A percentile compares a stretch with the other conserved stretches of the same genome.
Evolutionary conservation across 2,797 vertebrate species (phyloP).

Genomic region (Agapornis canus): DNA sequence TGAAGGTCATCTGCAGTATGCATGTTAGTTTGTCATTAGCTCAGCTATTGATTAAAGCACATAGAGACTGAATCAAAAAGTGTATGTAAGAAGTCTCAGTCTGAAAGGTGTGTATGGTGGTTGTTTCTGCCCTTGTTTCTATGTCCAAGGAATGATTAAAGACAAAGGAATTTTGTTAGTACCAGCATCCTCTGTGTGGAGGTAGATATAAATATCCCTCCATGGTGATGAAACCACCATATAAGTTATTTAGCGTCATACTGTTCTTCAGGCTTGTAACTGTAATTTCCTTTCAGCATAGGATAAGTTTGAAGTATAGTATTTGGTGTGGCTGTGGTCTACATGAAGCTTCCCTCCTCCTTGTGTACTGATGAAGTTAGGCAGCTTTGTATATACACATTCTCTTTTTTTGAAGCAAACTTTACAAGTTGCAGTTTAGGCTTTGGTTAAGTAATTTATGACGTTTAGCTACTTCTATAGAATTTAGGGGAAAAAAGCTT

Average conservation of each 20-base stretch:
- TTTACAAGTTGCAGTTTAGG: not conserved
- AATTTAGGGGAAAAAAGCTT: not conserved
- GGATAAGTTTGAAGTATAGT: not conserved
- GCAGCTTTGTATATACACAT: not conserved
- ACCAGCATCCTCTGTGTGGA: not conserved
- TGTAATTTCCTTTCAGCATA: not conserved
- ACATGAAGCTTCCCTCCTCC: not conserved
- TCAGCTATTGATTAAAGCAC: not conserved
- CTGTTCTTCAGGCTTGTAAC: not conserved
- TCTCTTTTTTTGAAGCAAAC: not conserved
- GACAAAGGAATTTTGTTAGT: not conserved
- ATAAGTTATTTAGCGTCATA: not conserved
- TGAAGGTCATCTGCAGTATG: not conserved
- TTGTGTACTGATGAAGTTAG: not conserved
- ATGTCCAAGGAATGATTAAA: not conserved
- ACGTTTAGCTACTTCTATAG: not conserved
- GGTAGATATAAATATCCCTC: not conserved
- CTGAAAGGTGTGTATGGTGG: not conserved
- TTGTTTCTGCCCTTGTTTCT: rapidly evolving
- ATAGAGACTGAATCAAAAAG: not conserved
- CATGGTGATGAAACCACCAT: not conserved
- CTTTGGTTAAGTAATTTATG: not conserved
- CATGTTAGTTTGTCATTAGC: not conserved
- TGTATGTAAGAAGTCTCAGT: not conserved
- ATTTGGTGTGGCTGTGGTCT: not conserved